phyloP scores from a whole-genome alignment of 1,140 invertebrate genomes.

The Camponotus floridanus region DNA sequence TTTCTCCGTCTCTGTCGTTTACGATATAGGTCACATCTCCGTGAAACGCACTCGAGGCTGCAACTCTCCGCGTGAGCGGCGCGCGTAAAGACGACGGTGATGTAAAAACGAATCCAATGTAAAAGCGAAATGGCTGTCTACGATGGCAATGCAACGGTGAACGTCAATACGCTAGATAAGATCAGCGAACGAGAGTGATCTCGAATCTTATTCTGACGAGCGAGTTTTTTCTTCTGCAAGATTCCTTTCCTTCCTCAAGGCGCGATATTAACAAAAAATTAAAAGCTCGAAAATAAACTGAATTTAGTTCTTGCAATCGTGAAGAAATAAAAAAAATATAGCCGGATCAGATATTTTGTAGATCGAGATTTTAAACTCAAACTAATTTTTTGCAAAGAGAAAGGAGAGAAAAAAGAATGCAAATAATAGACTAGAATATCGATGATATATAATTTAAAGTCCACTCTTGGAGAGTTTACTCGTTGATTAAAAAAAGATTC shows the following conservation, averaged over 20 bases:
- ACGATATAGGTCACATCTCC: constrained; percentile 67
- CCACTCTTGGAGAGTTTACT: neutral
- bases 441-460: neutral
- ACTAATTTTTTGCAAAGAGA: neutral
- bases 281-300: neutral
- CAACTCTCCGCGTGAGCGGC: neutral
- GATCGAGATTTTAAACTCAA: neutral
- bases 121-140: constrained; percentile 51
- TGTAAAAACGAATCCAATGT: constrained; percentile 43
- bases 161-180: neutral
- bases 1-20: constrained; percentile 52
- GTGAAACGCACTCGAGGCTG: constrained; percentile 16
- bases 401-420: too few relatives aligned
- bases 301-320: neutral
- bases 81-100: constrained; percentile 49
- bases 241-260: neutral
- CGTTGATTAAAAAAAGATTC: neutral
- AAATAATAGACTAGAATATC: neutral
- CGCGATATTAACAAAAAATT: neutral
- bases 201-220: neutral
- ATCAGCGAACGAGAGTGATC: neutral
- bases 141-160: constrained; percentile 1
- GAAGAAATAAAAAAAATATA: neutral
- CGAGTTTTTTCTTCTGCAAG: neutral
- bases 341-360: neutral